These are phyloP conservation scores for Urocitellus parryii DNA, from an alignment of 2,113 vertebrate species.

Conservation along the genomic window DNA sequence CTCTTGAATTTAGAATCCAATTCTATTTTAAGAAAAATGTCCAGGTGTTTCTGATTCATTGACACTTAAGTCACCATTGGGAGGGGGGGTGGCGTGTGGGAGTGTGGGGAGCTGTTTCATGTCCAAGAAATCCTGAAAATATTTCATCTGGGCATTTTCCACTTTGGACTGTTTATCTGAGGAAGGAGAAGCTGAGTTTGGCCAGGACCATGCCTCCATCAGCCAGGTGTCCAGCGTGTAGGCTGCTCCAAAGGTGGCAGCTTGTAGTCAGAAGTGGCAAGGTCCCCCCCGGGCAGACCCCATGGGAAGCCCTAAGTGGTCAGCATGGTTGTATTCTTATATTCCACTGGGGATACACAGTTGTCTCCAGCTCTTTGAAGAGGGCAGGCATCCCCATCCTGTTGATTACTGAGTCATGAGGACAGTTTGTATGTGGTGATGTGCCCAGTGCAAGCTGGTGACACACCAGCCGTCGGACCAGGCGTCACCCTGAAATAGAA, in stretches of 20 bases:
- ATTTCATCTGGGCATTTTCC: neutral
- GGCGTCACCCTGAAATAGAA: neutral
- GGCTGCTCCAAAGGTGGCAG: neutral
- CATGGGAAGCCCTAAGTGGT: no score
- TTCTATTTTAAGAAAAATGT: conserved; percentile 29
- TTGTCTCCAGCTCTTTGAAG: neutral
- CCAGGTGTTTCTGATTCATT: conserved; percentile 53
- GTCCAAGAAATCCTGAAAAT: neutral
- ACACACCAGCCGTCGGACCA: neutral
- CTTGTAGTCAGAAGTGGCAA: neutral
- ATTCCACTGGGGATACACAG: neutral
- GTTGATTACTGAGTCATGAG: neutral
- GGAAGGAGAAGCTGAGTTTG: neutral
- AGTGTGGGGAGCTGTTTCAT: neutral
- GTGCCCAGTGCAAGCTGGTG: neutral
- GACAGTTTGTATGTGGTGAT: neutral
- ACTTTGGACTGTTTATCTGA: neutral
- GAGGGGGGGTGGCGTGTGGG: neutral
- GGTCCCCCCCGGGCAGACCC: neutral
- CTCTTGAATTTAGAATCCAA: neutral
- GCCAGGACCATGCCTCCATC: neutral
- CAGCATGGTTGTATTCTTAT: neutral
- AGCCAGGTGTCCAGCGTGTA: neutral
- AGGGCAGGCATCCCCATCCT: neutral
- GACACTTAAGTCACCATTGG: neutral